phyloP scores from a whole-genome alignment of 2,113 vertebrate species.

The Nettapus auritus region DNA sequence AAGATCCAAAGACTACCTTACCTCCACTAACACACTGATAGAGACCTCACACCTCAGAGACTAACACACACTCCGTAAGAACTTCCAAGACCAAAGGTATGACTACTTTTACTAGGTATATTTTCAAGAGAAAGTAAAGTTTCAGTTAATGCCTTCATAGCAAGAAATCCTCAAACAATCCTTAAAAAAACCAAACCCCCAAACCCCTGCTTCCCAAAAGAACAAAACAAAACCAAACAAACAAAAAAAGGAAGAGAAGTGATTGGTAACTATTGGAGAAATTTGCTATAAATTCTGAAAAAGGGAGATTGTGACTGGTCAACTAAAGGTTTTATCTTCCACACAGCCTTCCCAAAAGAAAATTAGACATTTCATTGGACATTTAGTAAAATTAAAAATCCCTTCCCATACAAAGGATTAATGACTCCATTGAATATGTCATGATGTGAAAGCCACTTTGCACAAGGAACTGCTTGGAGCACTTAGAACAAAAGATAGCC shows the following conservation, averaged over 20 bases:
- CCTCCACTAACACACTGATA: not conserved
- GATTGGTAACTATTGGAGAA: not conserved
- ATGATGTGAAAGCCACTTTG: not conserved
- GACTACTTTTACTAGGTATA: not conserved
- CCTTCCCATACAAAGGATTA: not conserved
- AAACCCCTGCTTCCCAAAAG: no score
- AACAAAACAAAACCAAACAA: not conserved
- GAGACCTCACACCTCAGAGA: not conserved
- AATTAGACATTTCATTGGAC: not conserved
- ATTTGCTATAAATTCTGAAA: not conserved
- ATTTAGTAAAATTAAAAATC: constrained; percentile 9
- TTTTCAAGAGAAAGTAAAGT: not conserved
- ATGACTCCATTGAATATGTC: not conserved
- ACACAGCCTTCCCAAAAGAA: not conserved
- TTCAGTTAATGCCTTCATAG: not conserved
- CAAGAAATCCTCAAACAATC: not conserved
- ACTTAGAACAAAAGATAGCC: not conserved
- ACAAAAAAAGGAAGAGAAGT: not conserved
- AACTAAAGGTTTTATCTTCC: not conserved
- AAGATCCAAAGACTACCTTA: not conserved
- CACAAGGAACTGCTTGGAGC: not conserved
- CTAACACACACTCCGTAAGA: not conserved
- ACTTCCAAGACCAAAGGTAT: not conserved
- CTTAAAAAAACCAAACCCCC: no score
- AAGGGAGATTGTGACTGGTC: not conserved